A percentile compares a stretch with the other conserved stretches of the same genome.
These are phyloP conservation scores for Champsocephalus gunnari DNA, from an alignment of 2,797 vertebrate genomes.

Conservation along the genomic window DNA sequence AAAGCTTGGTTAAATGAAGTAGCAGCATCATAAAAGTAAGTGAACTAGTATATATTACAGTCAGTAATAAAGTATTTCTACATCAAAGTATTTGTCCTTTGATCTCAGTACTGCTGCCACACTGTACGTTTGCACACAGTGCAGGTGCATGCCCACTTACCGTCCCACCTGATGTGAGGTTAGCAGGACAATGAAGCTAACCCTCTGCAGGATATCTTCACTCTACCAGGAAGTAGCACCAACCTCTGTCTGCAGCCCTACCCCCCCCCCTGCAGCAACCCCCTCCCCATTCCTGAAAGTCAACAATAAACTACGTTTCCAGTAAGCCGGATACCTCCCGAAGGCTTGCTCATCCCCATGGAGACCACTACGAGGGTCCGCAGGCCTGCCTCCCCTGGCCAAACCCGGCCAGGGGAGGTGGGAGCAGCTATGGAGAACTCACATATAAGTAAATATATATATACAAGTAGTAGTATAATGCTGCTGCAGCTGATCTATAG, in stretches of 20 bases:
- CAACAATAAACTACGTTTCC: constrained; percentile 85
- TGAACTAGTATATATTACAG: too few relatives aligned
- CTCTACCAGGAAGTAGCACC: constrained; percentile 14
- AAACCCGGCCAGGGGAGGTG: constrained; percentile 60
- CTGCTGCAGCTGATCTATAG: too few relatives aligned
- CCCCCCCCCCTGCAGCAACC: background rate
- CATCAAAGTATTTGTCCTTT: background rate
- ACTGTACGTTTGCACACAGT: too few relatives aligned
- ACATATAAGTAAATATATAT: too few relatives aligned
- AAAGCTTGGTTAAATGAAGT: too few relatives aligned
- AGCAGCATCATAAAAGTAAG: too few relatives aligned
- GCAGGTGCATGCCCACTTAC: background rate
- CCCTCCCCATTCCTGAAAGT: constrained; percentile 82
- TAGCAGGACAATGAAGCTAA: background rate
- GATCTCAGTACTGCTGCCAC: too few relatives aligned
- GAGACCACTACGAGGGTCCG: constrained; percentile 72
- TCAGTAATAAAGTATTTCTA: background rate
- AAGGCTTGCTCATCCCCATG: constrained; percentile 77
- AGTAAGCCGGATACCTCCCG: constrained; percentile 84
- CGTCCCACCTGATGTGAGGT: background rate
- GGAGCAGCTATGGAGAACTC: background rate
- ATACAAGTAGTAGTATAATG: too few relatives aligned
- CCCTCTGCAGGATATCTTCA: background rate
- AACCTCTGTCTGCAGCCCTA: background rate
- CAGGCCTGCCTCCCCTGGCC: constrained; percentile 62